Evolutionary conservation across 2,113 vertebrate species (phyloP).

Genomic region (Lethenteron camtschaticum): DNA sequence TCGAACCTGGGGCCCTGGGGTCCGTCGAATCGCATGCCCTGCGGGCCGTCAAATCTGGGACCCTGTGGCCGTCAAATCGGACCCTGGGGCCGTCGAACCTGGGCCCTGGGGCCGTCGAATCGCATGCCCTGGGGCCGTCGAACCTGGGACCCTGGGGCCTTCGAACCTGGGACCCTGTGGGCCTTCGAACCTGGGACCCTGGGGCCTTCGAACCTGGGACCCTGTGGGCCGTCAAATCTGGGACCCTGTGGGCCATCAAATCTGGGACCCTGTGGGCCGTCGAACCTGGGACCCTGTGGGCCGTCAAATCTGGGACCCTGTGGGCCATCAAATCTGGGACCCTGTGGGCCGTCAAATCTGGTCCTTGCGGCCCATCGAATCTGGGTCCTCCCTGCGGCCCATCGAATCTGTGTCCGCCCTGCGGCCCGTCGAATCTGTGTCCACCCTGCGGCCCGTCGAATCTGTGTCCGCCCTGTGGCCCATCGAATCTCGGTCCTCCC

Average conservation of each 20-base stretch:
- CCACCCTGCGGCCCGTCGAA: constrained; percentile 15
- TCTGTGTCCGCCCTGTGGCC: constrained; percentile 19
- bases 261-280: constrained; percentile 32
- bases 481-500: constrained; percentile 11
- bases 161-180: constrained; percentile 14
- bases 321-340: constrained; percentile 17
- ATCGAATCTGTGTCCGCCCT: constrained; percentile 28
- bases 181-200: constrained; percentile 14
- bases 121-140: constrained; percentile 21
- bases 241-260: constrained; percentile 34
- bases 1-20: constrained; percentile 34
- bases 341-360: constrained; percentile 40
- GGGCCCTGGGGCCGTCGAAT: constrained; percentile 38
- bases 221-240: constrained; percentile 24
- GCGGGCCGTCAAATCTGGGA: constrained; percentile 5
- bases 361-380: constrained; percentile 22
- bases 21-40: constrained; percentile 7
- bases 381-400: constrained; percentile 25
- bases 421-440: constrained; percentile 24
- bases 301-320: constrained; percentile 13
- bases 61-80: constrained; percentile 18
- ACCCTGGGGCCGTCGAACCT: constrained; percentile 40
- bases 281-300: constrained; percentile 32
- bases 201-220: not conserved
- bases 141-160: not conserved